Base-by-base conservation (phyloP, 2,888 invertebrate genomes). In the Cantharis rufa region DNA sequence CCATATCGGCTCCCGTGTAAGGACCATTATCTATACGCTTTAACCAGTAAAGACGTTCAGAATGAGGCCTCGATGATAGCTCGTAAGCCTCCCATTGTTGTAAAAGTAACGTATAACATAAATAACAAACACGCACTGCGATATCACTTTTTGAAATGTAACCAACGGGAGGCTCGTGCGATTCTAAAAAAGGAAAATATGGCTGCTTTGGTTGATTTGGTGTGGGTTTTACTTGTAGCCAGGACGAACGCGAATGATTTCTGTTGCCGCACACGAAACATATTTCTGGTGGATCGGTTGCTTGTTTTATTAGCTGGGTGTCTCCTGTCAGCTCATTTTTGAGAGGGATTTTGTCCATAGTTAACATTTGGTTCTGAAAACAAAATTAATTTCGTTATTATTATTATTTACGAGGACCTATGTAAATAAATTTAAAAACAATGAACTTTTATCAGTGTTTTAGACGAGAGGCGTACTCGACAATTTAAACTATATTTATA, bases 1-100 rank as follows among this genome's bases (percentile, higher is more conserved):
- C 92, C 93, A 97, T 95, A 88, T 96, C 96, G 0, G 96, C 96
- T 3, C 96, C 92, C 27, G 96, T 96, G 84, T 95, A 97, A 0
- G 95, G 94, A 79, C 96, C 96, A 85, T 96, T 95, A 86, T 98
- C 97, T 82, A 95, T 93, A 82, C 98, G 90, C 88, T 98, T 98
- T 89, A 97, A 90, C 94, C 97, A 97, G 86, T 98, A 98, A 85
- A 97, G 92, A 72, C 98, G 90, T 87, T 97, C 96, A 81, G 93
- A 91, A 87, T 96, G 94, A 0, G 97, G 96, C 82, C 95, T 94
- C 85, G 85, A 84, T 84, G 94, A 94, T 64, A 94, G 90, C 89
- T 98, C 97, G 87, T 95, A 95, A 80, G 94, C 92, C 84, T 97
- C 95, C 98, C 98, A 98, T 89, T 98, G 98, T 87, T 96, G 95